phyloP scores from a whole-genome alignment of 2,113 vertebrate genomes.

The Anolis carolinensis region DNA sequence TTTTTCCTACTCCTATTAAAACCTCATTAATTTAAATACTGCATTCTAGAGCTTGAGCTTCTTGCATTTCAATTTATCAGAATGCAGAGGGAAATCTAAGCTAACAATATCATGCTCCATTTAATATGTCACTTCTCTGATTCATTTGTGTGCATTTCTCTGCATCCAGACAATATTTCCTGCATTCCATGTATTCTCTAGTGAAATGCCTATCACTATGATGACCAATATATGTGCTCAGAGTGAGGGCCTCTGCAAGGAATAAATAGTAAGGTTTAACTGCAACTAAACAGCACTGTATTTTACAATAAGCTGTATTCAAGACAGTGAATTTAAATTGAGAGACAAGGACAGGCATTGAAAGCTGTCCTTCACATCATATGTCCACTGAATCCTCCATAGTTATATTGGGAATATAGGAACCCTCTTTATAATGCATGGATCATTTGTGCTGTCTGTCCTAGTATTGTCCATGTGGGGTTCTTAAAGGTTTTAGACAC shows the following conservation, averaged over 20 bases:
- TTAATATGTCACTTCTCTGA: not conserved
- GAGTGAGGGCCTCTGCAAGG: not conserved
- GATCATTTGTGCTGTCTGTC: too few species aligned
- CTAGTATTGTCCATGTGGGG: too few species aligned
- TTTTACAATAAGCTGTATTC: not conserved
- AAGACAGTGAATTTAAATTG: not conserved
- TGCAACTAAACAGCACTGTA: not conserved
- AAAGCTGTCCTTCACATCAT: too few species aligned
- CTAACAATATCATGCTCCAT: not conserved
- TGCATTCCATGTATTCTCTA: not conserved
- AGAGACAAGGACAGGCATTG: not conserved
- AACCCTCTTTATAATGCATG: too few species aligned
- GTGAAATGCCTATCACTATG: not conserved
- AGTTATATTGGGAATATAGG: not conserved
- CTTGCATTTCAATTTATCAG: not conserved
- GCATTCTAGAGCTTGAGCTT: not conserved
- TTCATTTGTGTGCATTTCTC: not conserved
- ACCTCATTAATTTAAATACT: not conserved
- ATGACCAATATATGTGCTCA: not conserved
- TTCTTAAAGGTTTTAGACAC: too few species aligned
- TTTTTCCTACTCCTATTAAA: not conserved
- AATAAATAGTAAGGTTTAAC: not conserved
- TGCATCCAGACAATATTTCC: not conserved
- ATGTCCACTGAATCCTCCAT: not conserved
- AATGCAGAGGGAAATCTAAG: not conserved